Evolutionary conservation across 2,113 vertebrate genomes (phyloP).

Genomic region (Manacus vitellinus): DNA sequence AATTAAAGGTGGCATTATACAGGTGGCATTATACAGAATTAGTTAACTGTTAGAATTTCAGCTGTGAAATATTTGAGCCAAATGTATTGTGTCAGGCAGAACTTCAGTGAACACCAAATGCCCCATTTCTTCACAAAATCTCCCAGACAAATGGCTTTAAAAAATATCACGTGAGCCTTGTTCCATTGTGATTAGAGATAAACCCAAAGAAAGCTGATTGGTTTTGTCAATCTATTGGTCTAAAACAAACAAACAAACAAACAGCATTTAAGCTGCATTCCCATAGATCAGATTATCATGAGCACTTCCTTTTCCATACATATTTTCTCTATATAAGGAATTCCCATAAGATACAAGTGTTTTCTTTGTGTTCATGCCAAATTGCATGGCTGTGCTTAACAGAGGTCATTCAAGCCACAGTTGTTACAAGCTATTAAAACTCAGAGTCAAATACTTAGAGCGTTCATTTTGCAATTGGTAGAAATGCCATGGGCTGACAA

Average conservation of each 20-base stretch:
- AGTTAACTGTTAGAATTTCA: neutral
- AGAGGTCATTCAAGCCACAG: neutral
- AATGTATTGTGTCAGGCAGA: neutral
- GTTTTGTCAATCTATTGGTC: neutral
- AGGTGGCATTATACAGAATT: neutral
- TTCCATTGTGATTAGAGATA: neutral
- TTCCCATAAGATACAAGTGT: neutral
- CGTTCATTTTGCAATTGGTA: neutral
- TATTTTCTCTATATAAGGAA: neutral
- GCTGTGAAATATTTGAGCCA: neutral
- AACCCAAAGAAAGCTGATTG: neutral
- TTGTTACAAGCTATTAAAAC: slow-evolving; percentile 45
- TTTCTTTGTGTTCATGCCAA: slow-evolving; percentile 1
- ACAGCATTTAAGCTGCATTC: neutral
- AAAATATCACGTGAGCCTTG: neutral
- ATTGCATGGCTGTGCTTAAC: neutral
- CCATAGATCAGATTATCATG: neutral
- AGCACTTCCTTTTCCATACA: neutral
- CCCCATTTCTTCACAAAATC: neutral
- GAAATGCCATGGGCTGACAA: neutral
- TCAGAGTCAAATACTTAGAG: neutral
- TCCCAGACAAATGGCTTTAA: neutral
- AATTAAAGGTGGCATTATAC: neutral
- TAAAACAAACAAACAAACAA: neutral
- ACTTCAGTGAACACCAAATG: neutral